These are phyloP conservation scores for Tenebrio molitor DNA, from an alignment of 1,140 invertebrate genomes.

Conservation along the genomic window DNA sequence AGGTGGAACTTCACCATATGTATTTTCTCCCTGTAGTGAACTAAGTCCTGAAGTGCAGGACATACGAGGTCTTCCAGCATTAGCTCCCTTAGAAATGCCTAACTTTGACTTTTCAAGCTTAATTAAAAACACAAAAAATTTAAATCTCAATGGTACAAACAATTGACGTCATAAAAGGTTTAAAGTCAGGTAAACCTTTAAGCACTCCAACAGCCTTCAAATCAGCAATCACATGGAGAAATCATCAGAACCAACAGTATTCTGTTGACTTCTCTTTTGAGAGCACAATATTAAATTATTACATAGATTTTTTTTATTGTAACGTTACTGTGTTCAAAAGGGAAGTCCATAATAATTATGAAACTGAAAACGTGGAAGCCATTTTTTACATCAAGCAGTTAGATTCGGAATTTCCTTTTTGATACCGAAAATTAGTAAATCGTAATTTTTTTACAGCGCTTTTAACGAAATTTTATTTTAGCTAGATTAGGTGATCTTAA, in stretches of 20 bases:
- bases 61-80: conserved; percentile 65
- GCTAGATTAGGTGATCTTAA: no score
- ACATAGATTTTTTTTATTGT: no score
- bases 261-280: background rate
- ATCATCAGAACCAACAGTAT: background rate
- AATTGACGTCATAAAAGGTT: conserved; percentile 1
- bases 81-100: conserved; percentile 72
- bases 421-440: no score
- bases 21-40: conserved; percentile 66
- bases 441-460: no score
- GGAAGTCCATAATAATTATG: background rate
- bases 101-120: conserved; percentile 68
- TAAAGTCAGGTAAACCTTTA: background rate
- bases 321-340: background rate
- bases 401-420: no score
- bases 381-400: no score
- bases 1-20: conserved; percentile 64
- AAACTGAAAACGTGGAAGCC: no score
- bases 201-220: no score
- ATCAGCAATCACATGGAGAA: background rate
- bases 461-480: no score
- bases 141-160: conserved; percentile 16
- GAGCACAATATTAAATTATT: no score
- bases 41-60: conserved; percentile 65
- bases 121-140: conserved; percentile 28